Percentiles rank a stretch among this genome's conserved stretches.
phyloP scores from a whole-genome alignment of 2,797 vertebrate species.

The Microcaecilia unicolor region DNA sequence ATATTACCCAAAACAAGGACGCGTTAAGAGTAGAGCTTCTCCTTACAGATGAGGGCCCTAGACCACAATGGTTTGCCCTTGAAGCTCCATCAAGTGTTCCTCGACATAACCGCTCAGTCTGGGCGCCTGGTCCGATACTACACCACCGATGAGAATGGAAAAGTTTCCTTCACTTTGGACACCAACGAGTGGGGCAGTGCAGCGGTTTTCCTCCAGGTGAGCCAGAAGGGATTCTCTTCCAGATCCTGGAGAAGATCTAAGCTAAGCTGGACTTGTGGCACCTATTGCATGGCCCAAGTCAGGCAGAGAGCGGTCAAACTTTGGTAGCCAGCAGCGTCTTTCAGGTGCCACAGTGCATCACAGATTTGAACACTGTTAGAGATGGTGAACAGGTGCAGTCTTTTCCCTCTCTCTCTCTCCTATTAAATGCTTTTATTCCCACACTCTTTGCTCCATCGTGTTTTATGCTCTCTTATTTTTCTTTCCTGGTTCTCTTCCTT shows the following conservation, averaged over 20 bases:
- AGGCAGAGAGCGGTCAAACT: too few species aligned
- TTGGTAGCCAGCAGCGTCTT: too few species aligned
- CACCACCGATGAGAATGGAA: conserved; percentile 43
- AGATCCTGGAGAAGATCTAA: too few species aligned
- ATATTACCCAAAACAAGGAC: not conserved
- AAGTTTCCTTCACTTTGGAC: conserved; percentile 50
- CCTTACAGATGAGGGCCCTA: conserved; percentile 50
- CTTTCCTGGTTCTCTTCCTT: too few species aligned
- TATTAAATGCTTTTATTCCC: not conserved
- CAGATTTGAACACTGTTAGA: too few species aligned
- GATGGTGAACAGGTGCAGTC: too few species aligned
- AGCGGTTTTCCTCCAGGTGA: conserved; percentile 34
- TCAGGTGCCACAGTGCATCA: too few species aligned
- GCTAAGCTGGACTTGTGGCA: too few species aligned
- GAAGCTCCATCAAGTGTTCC: conserved; percentile 34
- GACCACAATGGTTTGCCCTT: conserved; percentile 32
- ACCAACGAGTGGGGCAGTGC: conserved; percentile 41
- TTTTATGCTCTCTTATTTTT: not conserved
- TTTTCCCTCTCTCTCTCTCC: not conserved
- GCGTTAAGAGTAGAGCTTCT: not conserved
- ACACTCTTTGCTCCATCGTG: not conserved
- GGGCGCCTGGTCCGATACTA: conserved; percentile 14
- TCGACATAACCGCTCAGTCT: not conserved
- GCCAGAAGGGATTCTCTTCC: not conserved
- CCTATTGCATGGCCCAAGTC: too few species aligned